A percentile compares a stretch with the other conserved stretches of the same genome.
Evolutionary conservation across 2,888 invertebrate genomes (phyloP).

Genomic region (Blera fallax): DNA sequence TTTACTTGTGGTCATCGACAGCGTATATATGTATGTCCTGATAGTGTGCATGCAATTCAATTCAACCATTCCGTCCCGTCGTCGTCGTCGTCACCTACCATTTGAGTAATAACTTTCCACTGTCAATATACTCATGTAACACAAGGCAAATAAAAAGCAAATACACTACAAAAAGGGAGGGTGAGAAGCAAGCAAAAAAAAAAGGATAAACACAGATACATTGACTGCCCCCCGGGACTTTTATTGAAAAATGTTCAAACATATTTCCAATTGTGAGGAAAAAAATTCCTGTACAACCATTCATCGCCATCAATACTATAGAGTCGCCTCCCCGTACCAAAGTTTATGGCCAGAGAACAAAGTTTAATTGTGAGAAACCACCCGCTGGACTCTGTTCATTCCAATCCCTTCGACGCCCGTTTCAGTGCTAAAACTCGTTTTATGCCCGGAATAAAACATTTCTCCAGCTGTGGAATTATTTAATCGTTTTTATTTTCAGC

Average conservation of each 20-base stretch:
- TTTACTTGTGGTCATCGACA: constrained; percentile 66
- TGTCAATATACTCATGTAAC: constrained; percentile 63
- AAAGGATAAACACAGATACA: constrained; percentile 17
- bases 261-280: constrained; percentile 60
- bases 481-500: constrained; percentile 52
- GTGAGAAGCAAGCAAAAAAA: constrained; percentile 1
- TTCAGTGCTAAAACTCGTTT: constrained; percentile 13
- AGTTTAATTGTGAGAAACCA: constrained; percentile 53
- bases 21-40: constrained; percentile 44
- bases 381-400: constrained; percentile 9
- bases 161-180: not conserved
- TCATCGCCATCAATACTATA: constrained; percentile 31
- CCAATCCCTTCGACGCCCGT: not conserved
- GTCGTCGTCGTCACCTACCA: not conserved
- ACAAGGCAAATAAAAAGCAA: constrained; percentile 61
- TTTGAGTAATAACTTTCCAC: constrained; percentile 54
- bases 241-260: constrained; percentile 69
- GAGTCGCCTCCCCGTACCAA: not conserved
- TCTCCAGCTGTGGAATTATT: constrained; percentile 59
- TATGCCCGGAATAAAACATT: constrained; percentile 42
- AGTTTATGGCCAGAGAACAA: constrained; percentile 31
- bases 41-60: constrained; percentile 41
- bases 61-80: not conserved
- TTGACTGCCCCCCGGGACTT: constrained; percentile 42
- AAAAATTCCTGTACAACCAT: constrained; percentile 37